Conservation (phyloP, 2,113 vertebrate species). For the Lonchura striata region DNA sequence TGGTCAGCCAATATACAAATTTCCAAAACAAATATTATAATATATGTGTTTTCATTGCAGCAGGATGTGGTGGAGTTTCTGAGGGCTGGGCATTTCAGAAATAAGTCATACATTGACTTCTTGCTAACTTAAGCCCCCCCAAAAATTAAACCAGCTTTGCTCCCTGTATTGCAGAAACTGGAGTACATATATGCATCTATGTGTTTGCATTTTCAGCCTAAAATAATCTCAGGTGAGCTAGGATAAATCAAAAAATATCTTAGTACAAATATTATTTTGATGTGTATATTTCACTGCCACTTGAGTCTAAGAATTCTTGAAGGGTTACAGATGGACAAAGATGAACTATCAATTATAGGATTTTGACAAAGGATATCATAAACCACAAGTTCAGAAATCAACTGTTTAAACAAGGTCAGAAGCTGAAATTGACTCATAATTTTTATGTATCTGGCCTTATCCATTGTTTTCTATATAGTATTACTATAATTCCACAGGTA, state of each 20-base stretch:
- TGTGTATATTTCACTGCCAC: not conserved
- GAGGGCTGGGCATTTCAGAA: conserved; percentile 40
- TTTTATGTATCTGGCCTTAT: not conserved
- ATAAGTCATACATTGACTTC: not conserved
- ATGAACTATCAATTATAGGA: not conserved
- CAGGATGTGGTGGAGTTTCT: conserved; percentile 3
- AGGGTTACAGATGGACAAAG: not conserved
- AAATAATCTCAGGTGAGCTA: not conserved
- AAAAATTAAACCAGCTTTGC: conserved; percentile 53
- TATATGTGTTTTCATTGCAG: conserved; percentile 62
- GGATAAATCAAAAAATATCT: not conserved
- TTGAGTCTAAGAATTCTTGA: not conserved
- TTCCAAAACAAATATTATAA: conserved; percentile 79
- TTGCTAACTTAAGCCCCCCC: not conserved
- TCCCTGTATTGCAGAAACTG: not conserved
- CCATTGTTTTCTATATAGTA: not conserved
- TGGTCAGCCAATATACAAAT: conserved; percentile 81
- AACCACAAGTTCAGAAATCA: conserved; percentile 20
- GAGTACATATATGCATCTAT: not conserved
- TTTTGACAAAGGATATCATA: not conserved
- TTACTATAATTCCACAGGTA: not conserved
- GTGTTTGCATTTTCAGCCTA: not conserved
- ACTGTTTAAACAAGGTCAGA: not conserved
- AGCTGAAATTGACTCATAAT: not conserved
- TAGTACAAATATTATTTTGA: not conserved